phyloP scores from a whole-genome alignment of 1,140 invertebrate genomes.

The honey bee (Apis mellifera) region Amel_HAv3.1 CM009932.2:1520001-1520500 shows the following conservation, averaged over 20 bases:
- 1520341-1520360: constrained; percentile 16
- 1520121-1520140: too few relatives aligned
- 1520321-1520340: constrained; percentile 10
- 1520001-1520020: too few relatives aligned
- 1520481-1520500: constrained; percentile 55
- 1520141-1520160: too few relatives aligned
- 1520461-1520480: constrained; percentile 12
- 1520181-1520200: background rate
- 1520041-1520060: too few relatives aligned
- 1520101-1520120: too few relatives aligned
- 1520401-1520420: constrained; percentile 41
- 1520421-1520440: constrained; percentile 18
- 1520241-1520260: constrained; percentile 26
- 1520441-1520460: background rate
- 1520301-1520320: constrained; percentile 20
- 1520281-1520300: background rate
- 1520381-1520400: constrained; percentile 50
- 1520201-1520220: constrained; percentile 16
- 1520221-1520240: constrained; percentile 10
- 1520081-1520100: too few relatives aligned
- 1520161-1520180: background rate
- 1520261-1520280: background rate
- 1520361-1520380: constrained; percentile 36
- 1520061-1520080: too few relatives aligned
- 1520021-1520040: too few relatives aligned